phyloP scores from a whole-genome alignment of 2,888 invertebrate species.

The Drosophila anceps region DNA sequence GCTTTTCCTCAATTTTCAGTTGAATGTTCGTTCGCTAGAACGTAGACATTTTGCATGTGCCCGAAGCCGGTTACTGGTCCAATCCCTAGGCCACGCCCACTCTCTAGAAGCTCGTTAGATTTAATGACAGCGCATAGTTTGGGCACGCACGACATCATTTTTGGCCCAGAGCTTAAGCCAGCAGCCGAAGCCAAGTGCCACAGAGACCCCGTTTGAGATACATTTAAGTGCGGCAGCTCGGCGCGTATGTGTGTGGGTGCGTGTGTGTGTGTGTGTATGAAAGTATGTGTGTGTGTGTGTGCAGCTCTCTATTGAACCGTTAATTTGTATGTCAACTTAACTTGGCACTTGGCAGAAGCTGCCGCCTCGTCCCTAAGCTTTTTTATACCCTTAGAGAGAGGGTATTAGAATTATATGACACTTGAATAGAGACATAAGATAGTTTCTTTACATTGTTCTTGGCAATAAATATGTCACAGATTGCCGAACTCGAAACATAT shows the following conservation, averaged over 20 bases:
- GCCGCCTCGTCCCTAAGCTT: constrained; percentile 19
- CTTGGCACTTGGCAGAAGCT: constrained; percentile 59
- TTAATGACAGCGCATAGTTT: constrained; percentile 78
- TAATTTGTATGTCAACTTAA: constrained; percentile 74
- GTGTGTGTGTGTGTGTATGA: not conserved
- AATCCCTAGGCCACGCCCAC: not conserved
- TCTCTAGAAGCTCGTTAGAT: constrained; percentile 68
- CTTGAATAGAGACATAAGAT: not conserved
- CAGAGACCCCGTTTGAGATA: constrained; percentile 62
- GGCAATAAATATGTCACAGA: no score
- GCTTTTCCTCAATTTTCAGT: constrained; percentile 26
- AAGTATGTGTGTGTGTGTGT: constrained; percentile 23
- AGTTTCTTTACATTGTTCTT: not conserved
- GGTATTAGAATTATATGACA: not conserved
- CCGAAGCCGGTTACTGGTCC: not conserved
- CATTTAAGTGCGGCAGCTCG: constrained; percentile 12
- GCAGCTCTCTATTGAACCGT: constrained; percentile 75
- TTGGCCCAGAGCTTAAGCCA: constrained; percentile 34
- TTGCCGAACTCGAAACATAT: not conserved
- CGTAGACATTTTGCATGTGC: constrained; percentile 51
- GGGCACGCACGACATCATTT: constrained; percentile 78
- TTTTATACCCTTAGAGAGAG: not conserved
- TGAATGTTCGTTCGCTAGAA: constrained; percentile 22
- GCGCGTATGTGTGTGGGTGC: constrained; percentile 2
- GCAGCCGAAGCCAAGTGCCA: constrained; percentile 53